A percentile compares a stretch with the other conserved stretches of the same genome.
phyloP scores from a whole-genome alignment of 2,797 vertebrate genomes.

The Carapus acus region DNA sequence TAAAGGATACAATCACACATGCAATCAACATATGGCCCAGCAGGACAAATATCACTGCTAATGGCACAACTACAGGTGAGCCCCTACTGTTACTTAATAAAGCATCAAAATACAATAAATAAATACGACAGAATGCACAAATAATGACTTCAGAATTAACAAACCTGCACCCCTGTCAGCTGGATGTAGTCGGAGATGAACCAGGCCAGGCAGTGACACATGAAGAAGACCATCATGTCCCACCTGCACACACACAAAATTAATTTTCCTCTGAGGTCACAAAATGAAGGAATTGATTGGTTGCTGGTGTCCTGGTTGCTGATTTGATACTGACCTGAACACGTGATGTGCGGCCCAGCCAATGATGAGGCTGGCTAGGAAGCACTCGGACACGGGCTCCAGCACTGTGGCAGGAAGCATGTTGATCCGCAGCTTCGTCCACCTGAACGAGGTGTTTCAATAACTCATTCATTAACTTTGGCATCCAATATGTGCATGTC shows the following conservation, averaged over 20 bases:
- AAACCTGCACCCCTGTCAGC: constrained; percentile 91
- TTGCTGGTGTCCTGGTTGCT: not conserved
- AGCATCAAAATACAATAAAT: too few species aligned
- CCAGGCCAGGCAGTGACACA: constrained; percentile 98
- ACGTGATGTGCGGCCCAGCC: constrained; percentile 93
- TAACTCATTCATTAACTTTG: too few species aligned
- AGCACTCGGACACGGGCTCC: constrained; percentile 95
- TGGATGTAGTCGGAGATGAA: constrained; percentile 96
- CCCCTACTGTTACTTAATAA: too few species aligned
- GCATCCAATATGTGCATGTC: too few species aligned
- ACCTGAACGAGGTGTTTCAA: constrained; percentile 62
- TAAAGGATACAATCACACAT: too few species aligned
- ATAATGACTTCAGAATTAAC: not conserved
- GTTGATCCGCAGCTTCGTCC: constrained; percentile 94
- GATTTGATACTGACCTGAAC: constrained; percentile 76
- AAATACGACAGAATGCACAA: too few species aligned
- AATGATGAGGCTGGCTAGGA: constrained; percentile 94
- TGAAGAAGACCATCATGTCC: constrained; percentile 99
- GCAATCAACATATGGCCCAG: too few species aligned
- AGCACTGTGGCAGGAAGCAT: constrained; percentile 94
- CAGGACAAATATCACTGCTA: too few species aligned
- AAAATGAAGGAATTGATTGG: too few species aligned
- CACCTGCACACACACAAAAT: constrained; percentile 68
- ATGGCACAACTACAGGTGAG: too few species aligned
- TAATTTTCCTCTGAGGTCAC: too few species aligned